Evolutionary conservation across 2,888 invertebrate genomes (phyloP), one percentile per base, ranked within the genome.

Genomic region (Coelopa pilipes): DNA sequence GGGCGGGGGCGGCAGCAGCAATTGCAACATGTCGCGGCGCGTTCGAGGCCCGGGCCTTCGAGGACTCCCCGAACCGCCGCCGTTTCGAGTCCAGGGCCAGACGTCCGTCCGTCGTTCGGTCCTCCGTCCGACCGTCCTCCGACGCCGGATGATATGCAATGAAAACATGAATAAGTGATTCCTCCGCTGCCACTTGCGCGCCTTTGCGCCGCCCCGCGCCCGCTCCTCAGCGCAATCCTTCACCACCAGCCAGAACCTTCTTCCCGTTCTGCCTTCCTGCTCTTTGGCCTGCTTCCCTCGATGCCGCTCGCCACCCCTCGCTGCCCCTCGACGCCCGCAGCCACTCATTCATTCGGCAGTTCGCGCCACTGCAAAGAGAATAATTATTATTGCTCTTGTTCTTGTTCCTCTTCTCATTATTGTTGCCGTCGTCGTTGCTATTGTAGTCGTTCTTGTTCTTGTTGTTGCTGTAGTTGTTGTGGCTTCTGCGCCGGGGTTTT

Each of bases 81-180:
- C n/a, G n/a, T n/a, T n/a, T n/a, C n/a, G n/a, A n/a, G n/a, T n/a
- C n/a, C n/a, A n/a, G n/a, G n/a, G n/a, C n/a, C n/a, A n/a, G n/a
- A n/a, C n/a, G 45, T 57, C 47, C 21, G 17, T 46, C 47, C 12
- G 17, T 47, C 49, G n/a, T 46, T 46, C 70, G 46, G 59, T 59
- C 15, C 21, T 60, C 19, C n/a, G n/a, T 47, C 45, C 65, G 15
- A 7, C 34, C 34, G 34, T 34, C 34, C 34, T 34, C 7, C 53
- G 70, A 62, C 53, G 70, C 70, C 62, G 62, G 62, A 70, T 60
- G 49, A 49, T 70, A 70, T 70, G 70, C 70, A 53, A 50, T 70
- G 70, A 60, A 70, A 70, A 63, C 70, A 70, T 70, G 70, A 70
- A 70, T 70, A 70, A 70, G 63, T 70, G 62, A 70, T 53, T 70